Percentiles rank a stretch among this genome's conserved stretches.
phyloP scores from a whole-genome alignment of 2,888 invertebrate species.

The Punctoribates punctum region DNA sequence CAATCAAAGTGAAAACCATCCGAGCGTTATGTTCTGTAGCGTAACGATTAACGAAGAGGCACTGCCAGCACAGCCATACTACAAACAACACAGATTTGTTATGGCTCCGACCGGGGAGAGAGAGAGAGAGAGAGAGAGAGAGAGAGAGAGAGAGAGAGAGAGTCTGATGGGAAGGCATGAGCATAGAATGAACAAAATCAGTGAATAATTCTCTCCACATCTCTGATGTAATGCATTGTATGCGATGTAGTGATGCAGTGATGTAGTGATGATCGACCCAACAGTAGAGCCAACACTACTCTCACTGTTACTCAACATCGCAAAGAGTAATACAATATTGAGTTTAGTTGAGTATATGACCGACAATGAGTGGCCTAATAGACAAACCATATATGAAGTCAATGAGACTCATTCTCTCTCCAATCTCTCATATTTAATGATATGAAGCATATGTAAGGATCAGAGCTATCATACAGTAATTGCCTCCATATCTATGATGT shows the following conservation, averaged over 20 bases:
- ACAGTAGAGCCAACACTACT: neutral
- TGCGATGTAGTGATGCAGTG: constrained; percentile 8
- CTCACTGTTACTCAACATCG: neutral
- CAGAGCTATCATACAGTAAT: neutral
- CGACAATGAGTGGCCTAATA: constrained; percentile 1
- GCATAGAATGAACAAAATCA: neutral
- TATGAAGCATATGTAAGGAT: constrained; percentile 21
- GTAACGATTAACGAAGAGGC: constrained; percentile 38
- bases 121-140: constrained; percentile 32
- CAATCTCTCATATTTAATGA: constrained; percentile 14
- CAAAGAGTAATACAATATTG: constrained; percentile 12
- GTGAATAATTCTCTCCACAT: neutral
- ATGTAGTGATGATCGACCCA: constrained; percentile 16
- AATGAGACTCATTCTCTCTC: neutral
- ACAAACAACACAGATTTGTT: neutral
- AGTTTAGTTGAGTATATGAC: constrained; percentile 20
- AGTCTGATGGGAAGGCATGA: constrained; percentile 2
- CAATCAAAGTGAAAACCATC: constrained; percentile 24
- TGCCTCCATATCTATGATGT: neutral
- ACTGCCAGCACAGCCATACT: neutral
- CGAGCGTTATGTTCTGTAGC: constrained; percentile 15
- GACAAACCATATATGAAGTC: constrained; percentile 21
- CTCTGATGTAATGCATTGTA: neutral
- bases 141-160: neutral
- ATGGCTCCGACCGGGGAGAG: constrained; percentile 2